These are phyloP conservation scores for Diorhabda elongata DNA, from an alignment of 1,140 invertebrate genomes.

Conservation along the genomic window DNA sequence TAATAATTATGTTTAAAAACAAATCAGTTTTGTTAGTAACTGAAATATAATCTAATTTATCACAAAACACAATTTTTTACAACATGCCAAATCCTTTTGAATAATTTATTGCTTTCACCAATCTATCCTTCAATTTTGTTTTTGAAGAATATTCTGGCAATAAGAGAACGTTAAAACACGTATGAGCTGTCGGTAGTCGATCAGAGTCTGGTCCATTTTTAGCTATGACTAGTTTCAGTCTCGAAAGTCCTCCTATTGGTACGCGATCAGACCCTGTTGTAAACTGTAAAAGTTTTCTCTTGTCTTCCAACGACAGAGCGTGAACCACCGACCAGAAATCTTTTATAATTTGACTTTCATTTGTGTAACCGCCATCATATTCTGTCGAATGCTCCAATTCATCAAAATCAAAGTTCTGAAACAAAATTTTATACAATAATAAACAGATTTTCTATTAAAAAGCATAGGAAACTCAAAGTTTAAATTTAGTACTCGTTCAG, in stretches of 20 bases:
- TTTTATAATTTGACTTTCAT: conserved; percentile 77
- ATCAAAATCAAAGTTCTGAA: conserved; percentile 45
- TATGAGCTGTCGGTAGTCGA: conserved; percentile 80
- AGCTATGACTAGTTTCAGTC: conserved; percentile 79
- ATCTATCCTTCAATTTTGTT: conserved; percentile 79
- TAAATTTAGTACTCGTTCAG: no score
- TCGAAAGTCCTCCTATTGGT: conserved; percentile 87
- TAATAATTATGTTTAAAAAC: conserved; percentile 14
- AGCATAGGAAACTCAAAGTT: no score
- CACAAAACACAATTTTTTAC: conserved; percentile 48
- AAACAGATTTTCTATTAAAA: no score
- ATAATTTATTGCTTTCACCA: conserved; percentile 87
- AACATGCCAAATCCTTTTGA: conserved; percentile 84
- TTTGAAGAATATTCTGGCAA: conserved; percentile 83
- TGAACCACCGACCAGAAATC: conserved; percentile 97
- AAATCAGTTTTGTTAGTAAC: conserved; percentile 17
- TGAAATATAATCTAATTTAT: conserved; percentile 11
- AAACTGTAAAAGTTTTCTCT: conserved; percentile 88
- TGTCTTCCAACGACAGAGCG: conserved; percentile 72
- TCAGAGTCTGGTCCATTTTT: conserved; percentile 76
- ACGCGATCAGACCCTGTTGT: conserved; percentile 92
- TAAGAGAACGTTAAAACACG: conserved; percentile 93
- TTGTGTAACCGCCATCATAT: conserved; percentile 88
- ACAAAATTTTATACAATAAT: conserved; percentile 1
- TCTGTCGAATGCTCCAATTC: conserved; percentile 84